phyloP scores from a whole-genome alignment of 2,797 vertebrate species.

The Trichosurus vulpecula region DNA sequence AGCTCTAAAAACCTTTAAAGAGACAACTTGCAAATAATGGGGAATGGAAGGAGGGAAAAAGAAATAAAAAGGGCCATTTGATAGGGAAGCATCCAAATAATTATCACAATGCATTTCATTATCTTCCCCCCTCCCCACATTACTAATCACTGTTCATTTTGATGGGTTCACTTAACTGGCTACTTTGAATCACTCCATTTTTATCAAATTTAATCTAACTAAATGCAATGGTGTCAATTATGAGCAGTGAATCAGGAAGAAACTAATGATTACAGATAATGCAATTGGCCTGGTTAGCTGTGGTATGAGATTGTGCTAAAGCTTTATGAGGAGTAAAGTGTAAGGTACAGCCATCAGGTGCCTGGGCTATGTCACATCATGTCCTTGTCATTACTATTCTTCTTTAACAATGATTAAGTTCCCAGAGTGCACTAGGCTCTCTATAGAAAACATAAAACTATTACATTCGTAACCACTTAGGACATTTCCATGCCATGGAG shows the following conservation, averaged over 20 bases:
- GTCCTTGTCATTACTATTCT: not conserved
- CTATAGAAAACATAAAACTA: not conserved
- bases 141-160: slow-evolving; percentile 70
- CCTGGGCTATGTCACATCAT: not conserved
- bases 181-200: slow-evolving; percentile 72
- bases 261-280: slow-evolving; percentile 75
- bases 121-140: slow-evolving; percentile 56
- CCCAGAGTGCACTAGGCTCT: not conserved
- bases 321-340: slow-evolving; percentile 44
- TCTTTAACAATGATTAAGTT: slow-evolving; percentile 25
- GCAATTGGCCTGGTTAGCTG: slow-evolving; percentile 64
- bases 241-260: slow-evolving; percentile 74
- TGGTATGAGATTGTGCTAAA: slow-evolving; percentile 33
- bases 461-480: not conserved
- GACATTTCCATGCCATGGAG: not conserved
- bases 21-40: slow-evolving; percentile 1
- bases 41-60: slow-evolving; percentile 27
- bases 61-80: slow-evolving; percentile 60
- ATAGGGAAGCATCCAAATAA: slow-evolving; percentile 62
- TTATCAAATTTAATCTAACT: slow-evolving; percentile 78
- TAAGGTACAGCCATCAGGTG: not conserved
- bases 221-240: slow-evolving; percentile 72
- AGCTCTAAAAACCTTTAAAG: slow-evolving; percentile 68
- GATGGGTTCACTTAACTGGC: slow-evolving; percentile 63
- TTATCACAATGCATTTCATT: slow-evolving; percentile 54